Evolutionary conservation across 2,797 vertebrate species (phyloP).

Genomic region (Siniperca obscura): DNA sequence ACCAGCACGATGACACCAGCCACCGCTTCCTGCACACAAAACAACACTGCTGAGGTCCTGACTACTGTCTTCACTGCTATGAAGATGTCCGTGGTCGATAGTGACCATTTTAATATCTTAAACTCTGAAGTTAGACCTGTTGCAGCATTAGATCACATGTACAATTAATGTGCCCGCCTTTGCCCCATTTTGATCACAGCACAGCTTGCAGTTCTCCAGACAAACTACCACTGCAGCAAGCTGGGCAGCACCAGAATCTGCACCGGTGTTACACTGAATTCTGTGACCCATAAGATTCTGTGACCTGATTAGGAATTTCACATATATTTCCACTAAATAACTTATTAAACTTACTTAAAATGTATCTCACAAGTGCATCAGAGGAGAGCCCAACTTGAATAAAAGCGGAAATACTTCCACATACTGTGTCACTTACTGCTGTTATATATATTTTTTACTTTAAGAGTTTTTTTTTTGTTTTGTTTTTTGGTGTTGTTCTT

Average conservation of each 20-base stretch:
- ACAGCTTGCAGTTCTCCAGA: no score
- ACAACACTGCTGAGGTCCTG: neutral
- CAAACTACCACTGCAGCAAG: neutral
- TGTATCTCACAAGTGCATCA: neutral
- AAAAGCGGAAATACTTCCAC: no score
- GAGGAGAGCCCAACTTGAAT: no score
- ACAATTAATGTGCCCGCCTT: no score
- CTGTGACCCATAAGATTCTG: no score
- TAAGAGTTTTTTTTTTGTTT: no score
- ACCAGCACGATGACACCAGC: conserved; percentile 91
- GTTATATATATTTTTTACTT: no score
- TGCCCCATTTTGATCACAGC: neutral
- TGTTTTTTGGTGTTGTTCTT: no score
- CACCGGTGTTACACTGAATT: neutral
- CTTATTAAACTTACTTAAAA: neutral
- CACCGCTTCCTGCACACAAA: conserved; percentile 87
- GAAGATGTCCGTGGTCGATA: neutral
- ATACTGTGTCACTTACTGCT: no score
- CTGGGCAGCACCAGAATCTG: neutral
- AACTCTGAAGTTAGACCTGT: neutral
- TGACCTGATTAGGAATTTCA: neutral
- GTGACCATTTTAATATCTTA: neutral
- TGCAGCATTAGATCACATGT: no score
- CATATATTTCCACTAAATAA: neutral
- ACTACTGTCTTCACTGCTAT: no score